Conservation (phyloP, 53 echinoderm and acorn worm genomes). For the Pentamera pediparva region DNA sequence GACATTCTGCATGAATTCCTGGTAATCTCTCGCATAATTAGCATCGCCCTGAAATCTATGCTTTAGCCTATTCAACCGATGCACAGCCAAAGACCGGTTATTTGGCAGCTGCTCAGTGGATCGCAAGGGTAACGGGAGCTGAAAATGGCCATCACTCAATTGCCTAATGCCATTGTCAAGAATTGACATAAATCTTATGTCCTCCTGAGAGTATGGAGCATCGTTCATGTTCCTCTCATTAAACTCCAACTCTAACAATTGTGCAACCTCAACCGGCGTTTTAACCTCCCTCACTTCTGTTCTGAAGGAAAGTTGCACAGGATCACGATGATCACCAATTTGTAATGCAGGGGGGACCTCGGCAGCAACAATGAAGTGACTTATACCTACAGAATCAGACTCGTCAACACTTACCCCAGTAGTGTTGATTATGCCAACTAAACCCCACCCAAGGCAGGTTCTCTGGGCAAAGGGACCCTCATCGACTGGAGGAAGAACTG, state of each 20-base stretch:
- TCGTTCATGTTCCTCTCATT: not conserved
- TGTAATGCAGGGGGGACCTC: not conserved
- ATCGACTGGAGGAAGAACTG: not conserved
- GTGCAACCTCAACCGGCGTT: not conserved
- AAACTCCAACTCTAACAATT: not conserved
- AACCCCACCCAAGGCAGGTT: not conserved
- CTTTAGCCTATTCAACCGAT: not conserved
- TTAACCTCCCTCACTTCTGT: not conserved
- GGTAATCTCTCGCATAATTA: constrained; percentile 26
- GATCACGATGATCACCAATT: not conserved
- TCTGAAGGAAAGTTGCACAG: not conserved
- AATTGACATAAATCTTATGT: constrained; percentile 6
- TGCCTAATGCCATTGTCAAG: not conserved
- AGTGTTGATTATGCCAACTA: not conserved
- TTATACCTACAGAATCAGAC: not conserved
- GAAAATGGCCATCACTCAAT: constrained; percentile 34
- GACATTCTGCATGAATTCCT: constrained; percentile 16
- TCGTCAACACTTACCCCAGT: not conserved
- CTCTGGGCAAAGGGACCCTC: not conserved
- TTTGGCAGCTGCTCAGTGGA: not conserved
- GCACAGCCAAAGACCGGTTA: constrained; percentile 11
- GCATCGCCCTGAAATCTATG: constrained; percentile 1
- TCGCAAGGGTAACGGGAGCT: constrained; percentile 32
- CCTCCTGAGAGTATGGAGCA: not conserved
- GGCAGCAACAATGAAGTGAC: not conserved